Evolutionary conservation across 1,140 invertebrate genomes (phyloP), one percentile per base, ranked within the genome.

Genomic region (Neoseiulus cucumeris): DNA sequence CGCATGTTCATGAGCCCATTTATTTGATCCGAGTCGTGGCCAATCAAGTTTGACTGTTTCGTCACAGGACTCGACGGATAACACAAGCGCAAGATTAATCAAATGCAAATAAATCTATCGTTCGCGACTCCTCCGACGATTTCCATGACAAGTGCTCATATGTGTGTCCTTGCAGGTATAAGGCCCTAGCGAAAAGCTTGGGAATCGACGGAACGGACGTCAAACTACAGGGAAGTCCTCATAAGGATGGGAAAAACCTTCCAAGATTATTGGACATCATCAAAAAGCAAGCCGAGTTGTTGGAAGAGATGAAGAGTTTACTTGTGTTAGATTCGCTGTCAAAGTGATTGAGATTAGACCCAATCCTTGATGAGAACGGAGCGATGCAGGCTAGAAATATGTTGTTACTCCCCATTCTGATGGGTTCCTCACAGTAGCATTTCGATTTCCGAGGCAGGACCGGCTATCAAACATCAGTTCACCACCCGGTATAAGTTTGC

Each of bases 301-400:
- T 59, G 22, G 33, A 59, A 59, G 51, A 59, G 51, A 59, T 59
- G 51, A 17, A 59, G 51, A 33, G 33, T 59, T 33, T 59, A 9
- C 33, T 39, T 9, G 33, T 39, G 33, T 6, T 39, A 4, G 33
- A 39, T 39, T 39, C 33, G 33, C 33, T 39, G 33, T 39, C 33
- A 9, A 39, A 9, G 33, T 39, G 9, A 9, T 39, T 6, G 33
- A 9, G 9, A 39, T 9, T n/a, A n/a, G n/a, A n/a, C n/a, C n/a
- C n/a, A n/a, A n/a, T n/a, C n/a, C n/a, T n/a, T n/a, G n/a, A n/a
- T n/a, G n/a, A n/a, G n/a, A n/a, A n/a, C n/a, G n/a, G n/a, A n/a
- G 33, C 33, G 33, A 9, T 9, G 9, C 33, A 39, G 33, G 33
- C n/a, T 39, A 39, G 33, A 39, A 39, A 39, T 6, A 39, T n/a